A percentile compares a stretch with the other conserved stretches of the same genome.
Evolutionary conservation across 2,797 vertebrate species (phyloP).

Genomic region (Ambastaia sidthimunki): DNA sequence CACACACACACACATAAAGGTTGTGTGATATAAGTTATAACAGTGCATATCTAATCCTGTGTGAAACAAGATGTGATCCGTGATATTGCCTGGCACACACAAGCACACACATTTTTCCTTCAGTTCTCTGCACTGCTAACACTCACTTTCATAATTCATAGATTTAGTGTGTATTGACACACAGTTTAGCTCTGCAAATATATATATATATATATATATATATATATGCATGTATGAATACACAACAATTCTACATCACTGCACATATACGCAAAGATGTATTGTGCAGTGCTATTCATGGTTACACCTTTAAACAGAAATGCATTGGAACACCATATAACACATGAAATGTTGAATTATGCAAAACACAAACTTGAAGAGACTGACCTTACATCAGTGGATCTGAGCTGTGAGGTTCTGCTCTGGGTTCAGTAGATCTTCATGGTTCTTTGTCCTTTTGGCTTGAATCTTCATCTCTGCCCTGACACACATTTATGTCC

Average conservation of each 20-base stretch:
- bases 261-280: too few relatives aligned
- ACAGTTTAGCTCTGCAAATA: too few relatives aligned
- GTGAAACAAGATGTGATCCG: conserved; percentile 39
- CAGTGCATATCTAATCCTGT: conserved; percentile 46
- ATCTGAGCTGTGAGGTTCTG: conserved; percentile 36
- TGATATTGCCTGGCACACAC: neutral
- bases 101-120: neutral
- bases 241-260: neutral
- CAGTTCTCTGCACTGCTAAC: conserved; percentile 18
- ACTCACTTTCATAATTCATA: neutral
- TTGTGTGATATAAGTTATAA: conserved; percentile 45
- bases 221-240: too few relatives aligned
- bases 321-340: too few relatives aligned
- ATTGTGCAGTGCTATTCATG: too few relatives aligned
- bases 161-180: too few relatives aligned
- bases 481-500: neutral
- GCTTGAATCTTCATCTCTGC: conserved; percentile 5
- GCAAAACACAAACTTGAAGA: too few relatives aligned
- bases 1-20: conserved; percentile 9
- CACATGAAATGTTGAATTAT: too few relatives aligned
- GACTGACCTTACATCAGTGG: conserved; percentile 68
- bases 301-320: too few relatives aligned
- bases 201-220: too few relatives aligned
- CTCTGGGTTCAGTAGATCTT: neutral
- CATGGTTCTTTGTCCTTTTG: conserved; percentile 35